Evolutionary conservation across 2,888 invertebrate genomes (phyloP), one percentile per base, ranked within the genome.

Genomic region (Prionchulus punctatus): DNA sequence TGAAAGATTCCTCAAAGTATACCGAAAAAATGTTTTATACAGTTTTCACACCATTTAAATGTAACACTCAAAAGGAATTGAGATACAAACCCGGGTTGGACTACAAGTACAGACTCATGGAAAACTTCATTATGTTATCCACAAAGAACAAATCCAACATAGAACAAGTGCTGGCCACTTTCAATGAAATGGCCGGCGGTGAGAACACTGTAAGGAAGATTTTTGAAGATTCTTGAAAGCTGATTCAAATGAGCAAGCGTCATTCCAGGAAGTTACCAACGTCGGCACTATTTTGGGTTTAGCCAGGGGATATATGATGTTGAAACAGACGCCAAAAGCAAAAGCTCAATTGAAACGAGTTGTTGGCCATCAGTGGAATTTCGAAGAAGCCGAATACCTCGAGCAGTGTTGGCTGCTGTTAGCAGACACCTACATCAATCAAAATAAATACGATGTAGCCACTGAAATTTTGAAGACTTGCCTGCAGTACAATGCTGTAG

Each of bases 371-470:
- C 76, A 78, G 0, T 96, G 94, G 94, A 88, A 83, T 18, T 87
- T 91, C 63, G 90, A 92, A 70, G 91, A 92, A 66, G 90, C 92
- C 0, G 92, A 94, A 67, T 90, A 92, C 66, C 76, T 96, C 58
- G 96, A 96, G 75, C 81, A 86, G 59, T 86, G 90, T 71, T 96
- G 96, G 96, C 71, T 96, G 4, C 77, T 94, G 49, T 76, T 94
- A n/a, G 86, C 89, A 0, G 92, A 94, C 61, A 83, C 85, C 62
- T 91, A 86, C 67, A 79, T 85, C 54, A 83, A 84, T 67, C 82
- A 73, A 60, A 83, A 82, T 21, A 86, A 92, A 70, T 79, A 81
- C 67, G 92, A 92, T 59, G 80, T 87, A 54, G 90, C 92, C 0
- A 81, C 81, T 47, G 87, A 89, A 62, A 74, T 91, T 28, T 76